Percentiles rank a stretch among this genome's conserved stretches.
phyloP scores from a whole-genome alignment of 2,888 invertebrate species.

The Sphinx pinastri region DNA sequence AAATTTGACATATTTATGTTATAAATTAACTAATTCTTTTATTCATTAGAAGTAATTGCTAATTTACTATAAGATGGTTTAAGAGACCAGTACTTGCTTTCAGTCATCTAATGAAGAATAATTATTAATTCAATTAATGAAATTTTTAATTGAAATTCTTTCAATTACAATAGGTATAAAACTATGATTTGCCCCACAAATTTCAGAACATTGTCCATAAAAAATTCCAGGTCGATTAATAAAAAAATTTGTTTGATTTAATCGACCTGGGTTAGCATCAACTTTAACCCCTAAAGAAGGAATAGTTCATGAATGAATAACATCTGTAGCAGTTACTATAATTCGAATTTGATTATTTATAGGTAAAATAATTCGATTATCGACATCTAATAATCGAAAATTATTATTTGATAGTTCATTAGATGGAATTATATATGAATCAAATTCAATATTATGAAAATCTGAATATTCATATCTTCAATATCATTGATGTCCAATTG shows the following conservation, averaged over 20 bases:
- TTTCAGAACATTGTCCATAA: conserved; percentile 92
- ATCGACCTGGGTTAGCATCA: conserved; percentile 86
- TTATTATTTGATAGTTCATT: conserved; percentile 63
- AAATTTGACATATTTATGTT: conserved; percentile 87
- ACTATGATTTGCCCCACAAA: conserved; percentile 91
- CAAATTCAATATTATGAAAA: conserved; percentile 84
- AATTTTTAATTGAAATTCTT: conserved; percentile 80
- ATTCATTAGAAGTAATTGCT: conserved; percentile 85
- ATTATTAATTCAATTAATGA: conserved; percentile 85
- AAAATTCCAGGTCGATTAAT: conserved; percentile 86
- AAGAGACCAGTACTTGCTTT: conserved; percentile 89
- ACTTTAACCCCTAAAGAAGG: conserved; percentile 86
- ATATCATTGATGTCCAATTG: conserved; percentile 87
- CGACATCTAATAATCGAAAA: conserved; percentile 86
- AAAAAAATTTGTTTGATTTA: conserved; percentile 86
- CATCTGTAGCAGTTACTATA: conserved; percentile 85
- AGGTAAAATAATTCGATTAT: conserved; percentile 85
- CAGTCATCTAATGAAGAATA: conserved; percentile 86
- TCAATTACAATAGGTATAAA: conserved; percentile 91
- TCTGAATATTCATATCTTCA: conserved; percentile 88
- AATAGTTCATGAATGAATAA: conserved; percentile 87
- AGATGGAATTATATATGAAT: conserved; percentile 83
- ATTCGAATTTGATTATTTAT: conserved; percentile 86
- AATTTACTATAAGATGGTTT: conserved; percentile 86
- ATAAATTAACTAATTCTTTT: conserved; percentile 82